Conservation (phyloP, 1,140 invertebrate species). For the Uloborus diversus region DNA sequence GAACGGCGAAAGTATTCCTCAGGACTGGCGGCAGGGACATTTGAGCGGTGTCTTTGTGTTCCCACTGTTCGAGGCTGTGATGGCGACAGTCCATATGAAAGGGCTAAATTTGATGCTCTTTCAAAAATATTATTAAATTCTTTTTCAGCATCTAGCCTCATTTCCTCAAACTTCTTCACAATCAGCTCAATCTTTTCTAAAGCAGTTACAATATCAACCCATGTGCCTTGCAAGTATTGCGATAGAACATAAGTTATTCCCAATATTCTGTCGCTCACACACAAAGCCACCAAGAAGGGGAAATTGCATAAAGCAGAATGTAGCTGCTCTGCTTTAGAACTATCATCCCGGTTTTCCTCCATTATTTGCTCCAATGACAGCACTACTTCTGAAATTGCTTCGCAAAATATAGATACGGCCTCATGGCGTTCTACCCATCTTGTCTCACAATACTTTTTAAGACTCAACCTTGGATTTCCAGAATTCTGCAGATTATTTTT, state of each 20-base stretch:
- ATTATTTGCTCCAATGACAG: not conserved
- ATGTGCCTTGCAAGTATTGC: not conserved
- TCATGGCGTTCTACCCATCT: not conserved
- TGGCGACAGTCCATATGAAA: not conserved
- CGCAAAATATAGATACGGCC: not conserved
- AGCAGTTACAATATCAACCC: not conserved
- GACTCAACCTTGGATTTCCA: not conserved
- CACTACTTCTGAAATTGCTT: not conserved
- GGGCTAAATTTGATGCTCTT: not conserved
- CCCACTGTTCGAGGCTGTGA: not conserved
- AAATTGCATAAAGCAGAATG: not conserved
- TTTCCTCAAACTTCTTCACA: not conserved
- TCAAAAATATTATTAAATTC: not conserved
- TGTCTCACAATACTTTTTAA: not conserved
- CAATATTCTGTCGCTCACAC: not conserved
- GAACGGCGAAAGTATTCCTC: not conserved
- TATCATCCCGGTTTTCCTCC: not conserved
- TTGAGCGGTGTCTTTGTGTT: not conserved
- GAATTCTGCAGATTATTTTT: not conserved
- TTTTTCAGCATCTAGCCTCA: not conserved
- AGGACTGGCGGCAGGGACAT: not conserved
- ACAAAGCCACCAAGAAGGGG: not conserved
- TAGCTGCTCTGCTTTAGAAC: not conserved
- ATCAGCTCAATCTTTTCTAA: not conserved
- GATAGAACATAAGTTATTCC: not conserved